Base-by-base conservation (phyloP, 2,113 vertebrate species). In the Anoplopoma fimbria region DNA sequence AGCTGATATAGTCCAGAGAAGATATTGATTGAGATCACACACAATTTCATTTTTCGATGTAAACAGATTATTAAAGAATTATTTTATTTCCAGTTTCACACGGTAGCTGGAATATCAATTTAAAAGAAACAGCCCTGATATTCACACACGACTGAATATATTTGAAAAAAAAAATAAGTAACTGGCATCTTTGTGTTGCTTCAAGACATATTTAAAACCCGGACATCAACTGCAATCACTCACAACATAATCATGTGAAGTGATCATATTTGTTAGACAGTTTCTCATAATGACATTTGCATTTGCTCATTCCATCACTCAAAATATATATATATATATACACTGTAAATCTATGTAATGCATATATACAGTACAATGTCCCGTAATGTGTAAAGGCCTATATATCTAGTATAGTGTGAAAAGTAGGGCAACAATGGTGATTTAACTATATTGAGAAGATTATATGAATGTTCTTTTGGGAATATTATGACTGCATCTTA, bases 341-440 rank as follows among this genome's bases (percentile, higher is more conserved):
- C 21, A 29, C 40, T 12, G 45, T 63, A 27, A 17, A 60, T 47
- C 38, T 7, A 69, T 21, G 17, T 17, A 23, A 29, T 19, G 34
- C 15, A 45, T 29, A 4, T 8, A 51, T 31, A 68, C n/a, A 25
- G 13, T 9, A 21, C 21, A 27, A 36, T 36, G 21, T 8, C 29
- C 29, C 40, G 4, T 14, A 19, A 19, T 4, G 14, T 6, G 12
- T 17, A 45, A 0, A n/a, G 10, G 55, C 15, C 4, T 9, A 14
- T 0, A 3, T 9, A n/a, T 1, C 17, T 6, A n/a, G 17, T 29
- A 23, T 17, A 36, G 23, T n/a, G 17, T 67, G 17, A 73, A 17
- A 81, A 85, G 55, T 78, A 72, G 72, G 82, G 40, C 60, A 83
- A 17, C 38, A 9, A 15, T 33, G 9, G 31, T 21, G 29, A 3